Evolutionary conservation across 2,888 invertebrate species (phyloP), one percentile per base, ranked within the genome.

Genomic region (Deilephila elpenor): DNA sequence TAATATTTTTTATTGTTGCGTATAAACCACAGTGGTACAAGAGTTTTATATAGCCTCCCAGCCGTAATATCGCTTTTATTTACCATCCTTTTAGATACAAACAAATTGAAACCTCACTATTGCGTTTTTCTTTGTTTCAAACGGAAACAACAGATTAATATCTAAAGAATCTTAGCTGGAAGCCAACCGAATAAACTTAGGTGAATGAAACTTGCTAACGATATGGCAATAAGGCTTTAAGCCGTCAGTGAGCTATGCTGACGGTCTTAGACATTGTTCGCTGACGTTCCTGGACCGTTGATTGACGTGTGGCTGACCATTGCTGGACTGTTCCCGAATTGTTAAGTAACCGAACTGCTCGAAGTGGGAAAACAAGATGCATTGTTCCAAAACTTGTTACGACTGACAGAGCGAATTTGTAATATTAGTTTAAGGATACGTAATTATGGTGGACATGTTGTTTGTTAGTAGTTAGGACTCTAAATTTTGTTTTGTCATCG

Each of bases 241-340:
- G 81, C 82, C 83, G 64, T 37, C 44, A 44, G 44, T 37, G n/a
- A 34, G 20, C 37, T 59, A 37, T 17, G 64, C n/a, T 32, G 59
- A 59, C 59, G 17, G 0, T 67, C 67, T 67, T 67, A 59, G 70
- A 62, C 51, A 73, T 88, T 86, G 87, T 88, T 88, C 80, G 77
- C 83, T 83, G 84, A 86, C 86, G 84, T 78, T 78, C 82, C 82
- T 86, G 83, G 85, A 86, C 85, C 83, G 84, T 90, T 93, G 93
- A 93, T 88, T 91, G 93, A 93, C 93, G 89, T 86, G 88, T 86
- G 90, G 88, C 88, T 89, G 89, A 88, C 92, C 92, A 87, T 85
- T 85, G 80, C 85, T 84, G 85, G 86, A 85, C 89, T 86, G 87
- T 89, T 88, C 83, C 77, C 74, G 59, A 80, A 83, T 81, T 82